A percentile compares a stretch with the other conserved stretches of the same genome.
These are phyloP conservation scores for Lysiphlebus fabarum DNA, from an alignment of 1,140 invertebrate species.

Conservation along the genomic window DNA sequence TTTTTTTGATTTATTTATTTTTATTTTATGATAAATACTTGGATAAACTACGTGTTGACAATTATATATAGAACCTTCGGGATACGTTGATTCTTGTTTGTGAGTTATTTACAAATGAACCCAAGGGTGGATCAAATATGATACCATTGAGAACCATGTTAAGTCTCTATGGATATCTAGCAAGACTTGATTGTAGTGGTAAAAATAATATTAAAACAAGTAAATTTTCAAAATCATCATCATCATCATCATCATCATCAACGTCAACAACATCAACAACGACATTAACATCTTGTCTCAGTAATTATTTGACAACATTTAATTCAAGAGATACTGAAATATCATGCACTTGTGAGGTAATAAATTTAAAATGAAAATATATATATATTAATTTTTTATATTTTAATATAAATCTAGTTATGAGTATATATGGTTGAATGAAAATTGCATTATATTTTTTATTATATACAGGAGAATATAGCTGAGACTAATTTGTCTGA, in stretches of 20 bases:
- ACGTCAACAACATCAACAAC: no score
- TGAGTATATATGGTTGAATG: no score
- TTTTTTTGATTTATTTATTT: neutral
- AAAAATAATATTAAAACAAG: constrained; percentile 7
- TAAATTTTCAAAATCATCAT: no score
- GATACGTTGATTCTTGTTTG: constrained; percentile 78
- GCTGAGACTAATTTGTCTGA: no score
- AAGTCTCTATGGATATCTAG: constrained; percentile 68
- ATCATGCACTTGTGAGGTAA: constrained; percentile 6
- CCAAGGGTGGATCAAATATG: constrained; percentile 73
- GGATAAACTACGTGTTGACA: neutral
- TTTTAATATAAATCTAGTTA: no score
- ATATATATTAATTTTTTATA: no score
- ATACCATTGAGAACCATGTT: constrained; percentile 68
- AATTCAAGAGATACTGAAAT: constrained; percentile 1
- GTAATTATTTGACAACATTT: neutral
- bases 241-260: neutral
- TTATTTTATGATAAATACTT: no score
- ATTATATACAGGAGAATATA: no score
- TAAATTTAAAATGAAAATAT: no score
- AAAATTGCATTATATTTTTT: no score
- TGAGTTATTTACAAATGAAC: constrained; percentile 76
- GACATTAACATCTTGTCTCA: neutral
- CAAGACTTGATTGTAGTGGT: constrained; percentile 61
- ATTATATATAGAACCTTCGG: constrained; percentile 61